Percentiles rank a stretch among this genome's conserved stretches.
Conservation (phyloP, 2,888 invertebrate species). For the Eupithecia tripunctaria region DNA sequence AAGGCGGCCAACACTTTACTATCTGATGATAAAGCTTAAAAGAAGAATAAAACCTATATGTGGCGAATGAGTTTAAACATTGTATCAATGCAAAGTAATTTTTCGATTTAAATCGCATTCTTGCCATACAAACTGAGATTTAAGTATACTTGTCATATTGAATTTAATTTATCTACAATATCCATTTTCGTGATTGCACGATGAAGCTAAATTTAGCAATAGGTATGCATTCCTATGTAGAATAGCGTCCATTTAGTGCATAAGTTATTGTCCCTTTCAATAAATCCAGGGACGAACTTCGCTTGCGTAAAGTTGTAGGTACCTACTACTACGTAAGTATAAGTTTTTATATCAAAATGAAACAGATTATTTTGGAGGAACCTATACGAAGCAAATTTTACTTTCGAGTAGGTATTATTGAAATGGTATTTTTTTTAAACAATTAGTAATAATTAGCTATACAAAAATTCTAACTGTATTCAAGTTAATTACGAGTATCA, state of each 20-base stretch:
- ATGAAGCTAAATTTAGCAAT: neutral
- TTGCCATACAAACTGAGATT: slow-evolving; percentile 12
- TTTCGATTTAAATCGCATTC: slow-evolving; percentile 1
- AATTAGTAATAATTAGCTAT: neutral
- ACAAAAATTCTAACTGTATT: neutral
- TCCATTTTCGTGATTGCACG: neutral
- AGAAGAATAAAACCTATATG: neutral
- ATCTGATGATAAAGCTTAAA: too few relatives aligned
- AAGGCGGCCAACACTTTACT: too few relatives aligned
- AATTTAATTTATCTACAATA: slow-evolving; percentile 13
- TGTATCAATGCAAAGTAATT: neutral
- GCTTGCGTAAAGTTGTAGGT: neutral
- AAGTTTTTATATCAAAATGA: neutral
- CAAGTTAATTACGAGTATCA: too few relatives aligned
- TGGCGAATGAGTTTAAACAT: neutral
- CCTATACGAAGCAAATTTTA: too few relatives aligned
- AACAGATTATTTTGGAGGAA: neutral
- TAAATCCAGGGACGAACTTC: slow-evolving; percentile 6
- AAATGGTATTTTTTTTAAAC: too few relatives aligned
- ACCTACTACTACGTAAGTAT: neutral
- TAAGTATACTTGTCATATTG: neutral
- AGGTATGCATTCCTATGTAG: neutral
- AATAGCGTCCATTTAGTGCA: slow-evolving; percentile 17
- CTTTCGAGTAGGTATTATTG: too few relatives aligned
- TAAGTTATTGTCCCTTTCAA: slow-evolving; percentile 9